Evolutionary conservation across 1,140 invertebrate species (phyloP).

Genomic region (Vanessa tameamea): DNA sequence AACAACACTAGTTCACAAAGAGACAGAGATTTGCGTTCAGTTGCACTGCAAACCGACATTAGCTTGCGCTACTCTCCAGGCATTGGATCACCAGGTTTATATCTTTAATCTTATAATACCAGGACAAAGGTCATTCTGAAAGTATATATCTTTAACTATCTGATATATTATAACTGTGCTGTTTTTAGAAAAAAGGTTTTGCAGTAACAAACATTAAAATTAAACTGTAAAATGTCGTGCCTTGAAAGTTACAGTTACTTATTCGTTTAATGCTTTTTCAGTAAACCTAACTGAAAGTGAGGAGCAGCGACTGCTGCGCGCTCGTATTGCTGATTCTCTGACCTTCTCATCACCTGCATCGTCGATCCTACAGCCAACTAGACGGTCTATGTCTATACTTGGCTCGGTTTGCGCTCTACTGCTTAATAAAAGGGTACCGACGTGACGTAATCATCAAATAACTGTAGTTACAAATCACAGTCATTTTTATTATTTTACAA

Average conservation of each 20-base stretch:
- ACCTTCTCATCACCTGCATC: constrained; percentile 57
- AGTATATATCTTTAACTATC: no score
- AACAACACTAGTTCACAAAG: constrained; percentile 31
- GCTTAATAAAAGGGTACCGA: constrained; percentile 61
- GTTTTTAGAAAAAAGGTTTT: no score
- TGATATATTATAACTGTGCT: no score
- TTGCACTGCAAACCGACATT: constrained; percentile 68
- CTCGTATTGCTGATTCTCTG: constrained; percentile 60
- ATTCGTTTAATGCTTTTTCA: constrained; percentile 5
- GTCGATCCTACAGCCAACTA: constrained; percentile 49
- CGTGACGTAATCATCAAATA: neutral
- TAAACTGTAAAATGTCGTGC: no score
- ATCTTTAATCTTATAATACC: no score
- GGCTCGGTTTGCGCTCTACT: constrained; percentile 70
- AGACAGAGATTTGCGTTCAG: constrained; percentile 58
- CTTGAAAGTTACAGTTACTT: neutral
- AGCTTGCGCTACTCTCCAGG: constrained; percentile 58
- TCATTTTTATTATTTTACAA: no score
- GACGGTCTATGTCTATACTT: constrained; percentile 64
- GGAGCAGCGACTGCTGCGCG: constrained; percentile 50
- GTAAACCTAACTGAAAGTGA: constrained; percentile 48
- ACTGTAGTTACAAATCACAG: neutral
- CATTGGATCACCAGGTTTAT: constrained; percentile 50
- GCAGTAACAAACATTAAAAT: no score
- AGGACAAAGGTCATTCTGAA: no score